phyloP scores from a whole-genome alignment of 2,888 invertebrate genomes.

The Cheilosia pagana region DNA sequence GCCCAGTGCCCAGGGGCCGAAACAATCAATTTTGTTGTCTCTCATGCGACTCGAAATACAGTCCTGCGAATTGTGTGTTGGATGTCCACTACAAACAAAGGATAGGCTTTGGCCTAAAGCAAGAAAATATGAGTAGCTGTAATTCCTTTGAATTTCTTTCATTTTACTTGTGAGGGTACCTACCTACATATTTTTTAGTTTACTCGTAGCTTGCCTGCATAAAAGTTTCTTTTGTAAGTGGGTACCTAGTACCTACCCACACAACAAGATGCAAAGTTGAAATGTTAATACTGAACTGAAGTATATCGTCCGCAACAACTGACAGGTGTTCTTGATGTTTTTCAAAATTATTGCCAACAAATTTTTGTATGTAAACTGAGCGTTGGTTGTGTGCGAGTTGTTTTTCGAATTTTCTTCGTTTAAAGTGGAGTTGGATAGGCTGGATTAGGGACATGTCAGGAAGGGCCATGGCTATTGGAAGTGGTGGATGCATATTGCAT shows the following conservation, averaged over 20 bases:
- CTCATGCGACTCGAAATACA: slow-evolving; percentile 27
- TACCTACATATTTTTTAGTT: slow-evolving; percentile 1
- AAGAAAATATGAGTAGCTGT: slow-evolving; percentile 39
- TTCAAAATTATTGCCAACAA: slow-evolving; percentile 42
- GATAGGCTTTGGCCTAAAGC: slow-evolving; percentile 26
- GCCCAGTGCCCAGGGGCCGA: slow-evolving; percentile 37
- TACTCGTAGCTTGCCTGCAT: slow-evolving; percentile 1
- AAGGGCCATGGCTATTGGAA: too few species aligned
- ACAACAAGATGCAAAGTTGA: not conserved
- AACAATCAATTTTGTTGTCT: slow-evolving; percentile 45
- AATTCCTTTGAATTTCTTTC: slow-evolving; percentile 15
- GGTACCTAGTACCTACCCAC: too few species aligned
- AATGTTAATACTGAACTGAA: slow-evolving; percentile 22
- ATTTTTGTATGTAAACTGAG: slow-evolving; percentile 30
- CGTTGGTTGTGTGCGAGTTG: slow-evolving; percentile 13
- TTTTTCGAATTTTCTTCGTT: too few species aligned
- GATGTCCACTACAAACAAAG: not conserved
- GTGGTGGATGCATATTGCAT: too few species aligned
- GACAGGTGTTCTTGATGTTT: slow-evolving; percentile 45
- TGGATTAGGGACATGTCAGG: too few species aligned
- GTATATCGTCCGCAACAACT: too few species aligned
- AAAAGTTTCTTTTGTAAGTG: not conserved
- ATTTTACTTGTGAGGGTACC: not conserved
- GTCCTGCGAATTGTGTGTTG: slow-evolving; percentile 20
- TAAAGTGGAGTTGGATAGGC: too few species aligned